phyloP scores from a whole-genome alignment of 35 echinoderm and acorn worm species.

The Hemicentrotus pulcherrimus region DNA sequence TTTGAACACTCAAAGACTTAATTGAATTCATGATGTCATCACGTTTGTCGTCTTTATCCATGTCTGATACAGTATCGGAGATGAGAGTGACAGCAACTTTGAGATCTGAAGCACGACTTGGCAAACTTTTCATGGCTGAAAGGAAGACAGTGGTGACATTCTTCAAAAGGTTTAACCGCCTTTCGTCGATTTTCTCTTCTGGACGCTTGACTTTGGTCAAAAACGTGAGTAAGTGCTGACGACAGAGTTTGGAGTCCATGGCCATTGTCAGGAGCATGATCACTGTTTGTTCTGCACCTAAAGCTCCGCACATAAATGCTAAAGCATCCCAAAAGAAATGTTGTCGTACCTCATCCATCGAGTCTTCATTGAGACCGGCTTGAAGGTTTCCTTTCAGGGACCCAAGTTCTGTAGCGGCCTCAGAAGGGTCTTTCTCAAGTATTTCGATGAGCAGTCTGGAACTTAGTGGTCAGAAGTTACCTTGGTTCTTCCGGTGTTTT shows the following conservation, averaged over 20 bases:
- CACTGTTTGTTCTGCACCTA: constrained; percentile 32
- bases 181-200: background rate
- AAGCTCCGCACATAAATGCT: constrained; percentile 16
- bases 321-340: constrained; percentile 26
- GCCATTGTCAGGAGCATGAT: constrained; percentile 23
- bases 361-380: constrained; percentile 28
- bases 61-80: background rate
- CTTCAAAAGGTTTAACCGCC: background rate
- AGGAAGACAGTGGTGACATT: background rate
- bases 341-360: constrained; percentile 22
- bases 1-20: background rate
- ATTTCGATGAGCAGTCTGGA: constrained; percentile 18
- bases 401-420: constrained; percentile 6
- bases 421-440: constrained; percentile 20
- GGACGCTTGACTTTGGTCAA: background rate
- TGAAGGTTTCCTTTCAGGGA: constrained; percentile 34
- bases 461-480: constrained; percentile 3
- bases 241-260: background rate
- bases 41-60: background rate
- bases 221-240: background rate
- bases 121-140: constrained; percentile 44
- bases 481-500: background rate
- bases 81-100: constrained; percentile 49
- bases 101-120: constrained; percentile 41
- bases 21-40: background rate